phyloP scores from a whole-genome alignment of 2,797 vertebrate species.

The Danio jaintianensis region DNA sequence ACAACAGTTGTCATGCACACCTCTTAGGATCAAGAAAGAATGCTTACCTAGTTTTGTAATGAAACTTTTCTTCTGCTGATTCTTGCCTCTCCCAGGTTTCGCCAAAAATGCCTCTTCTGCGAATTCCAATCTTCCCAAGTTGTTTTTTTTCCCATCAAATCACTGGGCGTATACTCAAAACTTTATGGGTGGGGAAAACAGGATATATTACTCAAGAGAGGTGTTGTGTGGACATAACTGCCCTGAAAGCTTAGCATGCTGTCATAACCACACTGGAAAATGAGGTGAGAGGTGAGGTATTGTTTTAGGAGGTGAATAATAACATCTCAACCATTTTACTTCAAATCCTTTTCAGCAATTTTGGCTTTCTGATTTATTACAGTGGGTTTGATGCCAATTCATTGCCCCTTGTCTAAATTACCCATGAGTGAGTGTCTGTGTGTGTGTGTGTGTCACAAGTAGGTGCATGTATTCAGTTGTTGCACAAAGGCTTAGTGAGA shows the following conservation, averaged over 20 bases:
- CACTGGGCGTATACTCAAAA: conserved; percentile 77
- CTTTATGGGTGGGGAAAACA: conserved; percentile 58
- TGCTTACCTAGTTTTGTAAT: conserved; percentile 33
- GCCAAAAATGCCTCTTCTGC: conserved; percentile 71
- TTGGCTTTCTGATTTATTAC: not conserved
- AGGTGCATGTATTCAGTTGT: conserved; percentile 36
- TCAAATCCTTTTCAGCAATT: not conserved
- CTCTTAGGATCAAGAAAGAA: not conserved
- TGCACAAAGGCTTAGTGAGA: conserved; percentile 32
- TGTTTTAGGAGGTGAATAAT: not conserved
- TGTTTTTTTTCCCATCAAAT: conserved; percentile 65
- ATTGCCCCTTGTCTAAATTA: not conserved
- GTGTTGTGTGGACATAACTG: conserved; percentile 32
- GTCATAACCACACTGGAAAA: not conserved
- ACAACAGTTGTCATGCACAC: not conserved
- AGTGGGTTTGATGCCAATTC: not conserved
- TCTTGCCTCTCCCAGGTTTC: conserved; percentile 57
- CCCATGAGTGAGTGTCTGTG: not conserved
- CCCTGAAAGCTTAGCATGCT: not conserved
- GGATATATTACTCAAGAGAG: conserved; percentile 39
- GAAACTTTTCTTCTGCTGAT: not conserved
- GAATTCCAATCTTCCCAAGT: conserved; percentile 74
- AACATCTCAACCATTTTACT: not conserved
- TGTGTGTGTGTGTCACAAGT: conserved; percentile 41
- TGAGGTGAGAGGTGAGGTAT: conserved; percentile 6